Percentiles rank a stretch among this genome's conserved stretches.
Conservation (phyloP, 2,888 invertebrate species). For the Epistrophe grossulariae region DNA sequence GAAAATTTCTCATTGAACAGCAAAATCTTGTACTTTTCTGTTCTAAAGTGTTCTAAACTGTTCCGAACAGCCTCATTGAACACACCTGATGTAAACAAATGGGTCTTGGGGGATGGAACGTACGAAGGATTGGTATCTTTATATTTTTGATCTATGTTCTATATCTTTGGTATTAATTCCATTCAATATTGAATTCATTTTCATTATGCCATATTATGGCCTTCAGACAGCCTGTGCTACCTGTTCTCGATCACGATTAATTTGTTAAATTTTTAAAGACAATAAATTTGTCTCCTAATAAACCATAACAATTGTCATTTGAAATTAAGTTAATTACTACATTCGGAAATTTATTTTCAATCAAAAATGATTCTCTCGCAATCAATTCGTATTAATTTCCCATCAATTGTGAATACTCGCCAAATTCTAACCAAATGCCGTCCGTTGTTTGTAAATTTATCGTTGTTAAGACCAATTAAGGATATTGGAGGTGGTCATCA, state of each 20-base stretch:
- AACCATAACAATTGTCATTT: not conserved
- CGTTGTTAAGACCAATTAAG: slow-evolving; percentile 28
- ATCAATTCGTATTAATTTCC: slow-evolving; percentile 39
- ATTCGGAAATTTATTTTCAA: slow-evolving; percentile 6
- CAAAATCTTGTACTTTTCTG: too few species aligned
- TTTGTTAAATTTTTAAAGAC: not conserved
- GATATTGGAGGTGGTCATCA: not conserved
- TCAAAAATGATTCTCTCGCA: slow-evolving; percentile 59
- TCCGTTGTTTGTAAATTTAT: slow-evolving; percentile 52
- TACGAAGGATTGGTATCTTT: too few species aligned
- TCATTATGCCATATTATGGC: not conserved
- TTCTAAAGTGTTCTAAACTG: too few species aligned
- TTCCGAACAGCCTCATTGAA: too few species aligned
- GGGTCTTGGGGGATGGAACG: too few species aligned
- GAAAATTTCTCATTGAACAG: too few species aligned
- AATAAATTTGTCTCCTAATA: not conserved
- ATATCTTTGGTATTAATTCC: too few species aligned
- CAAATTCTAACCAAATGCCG: slow-evolving; percentile 45
- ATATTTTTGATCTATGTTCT: too few species aligned
- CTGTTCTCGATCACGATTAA: not conserved
- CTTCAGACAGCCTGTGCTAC: not conserved
- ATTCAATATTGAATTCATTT: not conserved
- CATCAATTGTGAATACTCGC: slow-evolving; percentile 19
- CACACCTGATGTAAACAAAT: too few species aligned
- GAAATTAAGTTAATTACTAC: not conserved